phyloP scores from a whole-genome alignment of 2,113 vertebrate species.

The Herpailurus yagouaroundi region DNA sequence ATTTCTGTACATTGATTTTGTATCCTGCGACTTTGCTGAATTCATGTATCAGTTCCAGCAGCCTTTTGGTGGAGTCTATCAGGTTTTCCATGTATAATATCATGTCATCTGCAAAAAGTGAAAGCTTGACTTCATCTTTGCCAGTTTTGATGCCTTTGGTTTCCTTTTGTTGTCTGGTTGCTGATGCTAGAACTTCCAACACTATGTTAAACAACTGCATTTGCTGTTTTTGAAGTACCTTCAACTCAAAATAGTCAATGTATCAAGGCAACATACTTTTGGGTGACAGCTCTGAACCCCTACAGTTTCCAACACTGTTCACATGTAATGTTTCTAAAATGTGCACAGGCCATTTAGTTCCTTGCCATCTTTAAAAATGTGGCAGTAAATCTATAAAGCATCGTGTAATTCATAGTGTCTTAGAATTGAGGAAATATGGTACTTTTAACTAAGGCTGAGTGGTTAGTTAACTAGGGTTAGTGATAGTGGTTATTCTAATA shows the following conservation, averaged over 20 bases:
- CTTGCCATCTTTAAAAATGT: not conserved
- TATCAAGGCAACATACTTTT: not conserved
- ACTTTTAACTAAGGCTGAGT: not conserved
- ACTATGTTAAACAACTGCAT: not conserved
- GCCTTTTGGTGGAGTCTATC: no score
- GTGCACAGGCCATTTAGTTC: not conserved
- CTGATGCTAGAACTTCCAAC: no score
- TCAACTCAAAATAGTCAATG: not conserved
- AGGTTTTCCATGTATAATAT: no score
- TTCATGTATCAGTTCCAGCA: no score
- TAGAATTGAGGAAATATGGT: not conserved
- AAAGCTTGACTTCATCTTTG: no score
- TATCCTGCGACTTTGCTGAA: no score
- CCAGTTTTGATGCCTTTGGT: no score
- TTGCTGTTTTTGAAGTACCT: not conserved
- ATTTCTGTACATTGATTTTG: no score
- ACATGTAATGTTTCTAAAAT: not conserved
- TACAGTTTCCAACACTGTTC: not conserved
- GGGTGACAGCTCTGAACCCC: not conserved
- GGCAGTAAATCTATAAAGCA: not conserved
- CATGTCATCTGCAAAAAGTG: no score
- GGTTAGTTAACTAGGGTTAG: not conserved
- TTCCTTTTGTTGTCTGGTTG: no score
- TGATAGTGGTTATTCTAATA: not conserved
- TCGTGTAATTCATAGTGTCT: not conserved